phyloP scores from a whole-genome alignment of 2,797 vertebrate genomes.

The Tachyglossus aculeatus region DNA sequence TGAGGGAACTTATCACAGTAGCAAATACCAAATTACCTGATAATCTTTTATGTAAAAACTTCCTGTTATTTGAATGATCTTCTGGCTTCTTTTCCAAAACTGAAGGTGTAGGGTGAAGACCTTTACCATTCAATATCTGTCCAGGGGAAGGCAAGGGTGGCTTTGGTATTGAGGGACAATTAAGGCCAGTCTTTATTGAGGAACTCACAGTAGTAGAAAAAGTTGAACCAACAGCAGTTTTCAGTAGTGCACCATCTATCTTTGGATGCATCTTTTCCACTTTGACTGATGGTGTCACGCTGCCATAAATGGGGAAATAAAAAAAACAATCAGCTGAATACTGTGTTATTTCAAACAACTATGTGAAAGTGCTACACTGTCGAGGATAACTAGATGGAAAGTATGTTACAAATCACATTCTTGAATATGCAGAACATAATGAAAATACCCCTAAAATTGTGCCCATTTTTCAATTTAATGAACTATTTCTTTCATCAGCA shows the following conservation, averaged over 20 bases:
- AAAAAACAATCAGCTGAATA: no score
- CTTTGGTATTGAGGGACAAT: slow-evolving; percentile 99
- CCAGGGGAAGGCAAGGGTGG: slow-evolving; percentile 93
- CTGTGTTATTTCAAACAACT: no score
- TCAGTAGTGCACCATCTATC: slow-evolving; percentile 87
- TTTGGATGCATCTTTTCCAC: slow-evolving; percentile 95
- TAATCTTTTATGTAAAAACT: slow-evolving; percentile 93
- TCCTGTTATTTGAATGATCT: slow-evolving; percentile 88
- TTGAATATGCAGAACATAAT: no score
- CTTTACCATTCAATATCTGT: slow-evolving; percentile 98
- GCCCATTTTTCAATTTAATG: no score
- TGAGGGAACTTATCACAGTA: no score
- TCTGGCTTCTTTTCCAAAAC: slow-evolving; percentile 85
- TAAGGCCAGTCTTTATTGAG: slow-evolving; percentile 98
- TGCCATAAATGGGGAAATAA: slow-evolving; percentile 73
- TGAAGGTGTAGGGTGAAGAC: slow-evolving; percentile 85
- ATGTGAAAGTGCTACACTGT: no score
- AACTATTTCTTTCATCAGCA: no score
- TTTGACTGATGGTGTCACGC: slow-evolving; percentile 92
- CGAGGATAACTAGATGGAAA: no score
- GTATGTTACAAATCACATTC: no score
- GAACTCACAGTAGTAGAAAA: slow-evolving; percentile 85
- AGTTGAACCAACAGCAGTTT: slow-evolving; percentile 84
- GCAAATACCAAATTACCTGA: slow-evolving; percentile 79
- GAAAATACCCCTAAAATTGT: no score